Conservation (phyloP, 2,113 vertebrate genomes). For the Chlamydotis undulata region DNA sequence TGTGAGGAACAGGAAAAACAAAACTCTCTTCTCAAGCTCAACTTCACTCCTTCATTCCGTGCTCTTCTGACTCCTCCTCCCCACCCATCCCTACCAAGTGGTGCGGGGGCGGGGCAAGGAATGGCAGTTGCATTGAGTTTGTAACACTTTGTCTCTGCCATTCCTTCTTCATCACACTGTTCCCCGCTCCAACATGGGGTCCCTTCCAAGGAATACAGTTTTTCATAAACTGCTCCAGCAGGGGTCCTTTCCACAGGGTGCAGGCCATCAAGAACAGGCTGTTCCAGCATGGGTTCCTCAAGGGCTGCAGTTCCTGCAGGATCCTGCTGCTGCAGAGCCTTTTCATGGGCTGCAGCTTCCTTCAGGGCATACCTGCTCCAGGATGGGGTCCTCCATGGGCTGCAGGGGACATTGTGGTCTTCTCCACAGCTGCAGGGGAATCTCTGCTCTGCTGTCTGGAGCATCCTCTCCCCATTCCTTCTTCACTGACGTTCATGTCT, state of each 20-base stretch:
- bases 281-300: background rate
- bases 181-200: background rate
- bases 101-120: background rate
- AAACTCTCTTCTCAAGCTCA: background rate
- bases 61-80: background rate
- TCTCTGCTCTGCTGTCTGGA: background rate
- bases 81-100: fast-evolving
- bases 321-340: background rate
- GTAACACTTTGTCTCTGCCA: background rate
- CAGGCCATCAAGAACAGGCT: background rate
- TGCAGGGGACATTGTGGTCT: background rate
- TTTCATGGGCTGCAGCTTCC: background rate
- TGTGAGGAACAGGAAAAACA: background rate
- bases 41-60: background rate
- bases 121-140: background rate
- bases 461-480: background rate
- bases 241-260: fast-evolving
- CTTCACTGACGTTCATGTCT: background rate
- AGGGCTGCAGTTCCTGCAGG: background rate
- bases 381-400: background rate
- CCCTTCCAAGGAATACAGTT: background rate
- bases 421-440: background rate
- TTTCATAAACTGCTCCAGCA: background rate
- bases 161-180: background rate
- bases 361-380: background rate